Conservation (phyloP, 2,888 invertebrate species). For the Eustalomyia histrio region DNA sequence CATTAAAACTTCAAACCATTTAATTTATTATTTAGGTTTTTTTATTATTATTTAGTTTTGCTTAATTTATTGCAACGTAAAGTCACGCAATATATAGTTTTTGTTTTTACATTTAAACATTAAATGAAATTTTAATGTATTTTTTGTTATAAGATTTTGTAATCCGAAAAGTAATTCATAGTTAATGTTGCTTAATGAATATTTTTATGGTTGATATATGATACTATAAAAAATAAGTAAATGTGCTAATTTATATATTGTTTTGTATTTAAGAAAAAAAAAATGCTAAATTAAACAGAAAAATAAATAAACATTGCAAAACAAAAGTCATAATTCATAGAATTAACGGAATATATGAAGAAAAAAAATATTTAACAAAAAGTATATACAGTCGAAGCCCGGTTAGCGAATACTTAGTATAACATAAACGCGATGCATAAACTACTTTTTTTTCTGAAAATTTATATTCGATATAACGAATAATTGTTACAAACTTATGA, state of each 20-base stretch:
- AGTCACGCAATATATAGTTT: constrained; percentile 39
- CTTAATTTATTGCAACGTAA: background rate
- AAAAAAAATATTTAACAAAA: no score
- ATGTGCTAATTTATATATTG: constrained; percentile 2
- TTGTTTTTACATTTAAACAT: background rate
- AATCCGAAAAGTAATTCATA: background rate
- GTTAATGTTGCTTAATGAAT: background rate
- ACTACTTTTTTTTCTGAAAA: no score
- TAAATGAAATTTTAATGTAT: constrained; percentile 6
- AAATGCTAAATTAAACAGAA: background rate
- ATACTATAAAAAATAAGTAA: background rate
- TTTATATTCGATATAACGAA: no score
- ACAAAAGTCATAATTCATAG: no score
- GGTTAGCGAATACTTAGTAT: no score
- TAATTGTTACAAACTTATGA: no score
- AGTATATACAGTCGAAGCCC: no score
- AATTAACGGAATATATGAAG: no score
- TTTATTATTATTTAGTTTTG: constrained; percentile 31
- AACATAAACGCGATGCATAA: no score
- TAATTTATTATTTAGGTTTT: constrained; percentile 38
- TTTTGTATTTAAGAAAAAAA: background rate
- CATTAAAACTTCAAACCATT: constrained; percentile 25
- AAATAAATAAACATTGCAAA: background rate
- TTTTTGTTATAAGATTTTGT: constrained; percentile 19
- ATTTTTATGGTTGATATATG: background rate